Base-by-base conservation (phyloP, 2,113 vertebrate species). In the Alouatta palliata region DNA sequence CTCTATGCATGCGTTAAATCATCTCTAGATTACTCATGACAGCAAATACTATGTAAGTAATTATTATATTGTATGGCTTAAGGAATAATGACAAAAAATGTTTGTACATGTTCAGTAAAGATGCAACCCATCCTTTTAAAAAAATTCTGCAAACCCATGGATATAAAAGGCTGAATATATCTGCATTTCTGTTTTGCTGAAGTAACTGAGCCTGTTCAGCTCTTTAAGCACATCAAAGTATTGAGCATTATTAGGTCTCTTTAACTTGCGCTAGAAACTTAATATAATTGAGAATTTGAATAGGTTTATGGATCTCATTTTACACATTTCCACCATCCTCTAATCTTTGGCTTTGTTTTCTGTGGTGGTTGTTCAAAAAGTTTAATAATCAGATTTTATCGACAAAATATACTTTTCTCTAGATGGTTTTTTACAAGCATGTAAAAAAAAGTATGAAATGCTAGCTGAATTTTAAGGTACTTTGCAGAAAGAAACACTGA, bases 371-470 rank as follows among this genome's bases (percentile, higher is more conserved):
- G 16, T 89, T 96, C 87, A 43, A 77, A 96, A 87, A 86, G 43
- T 87, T 91, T 97, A 96, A 94, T 81, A 91, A 97, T 84, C 35
- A 96, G 17, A 83, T 80, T 91, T 45, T 17, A 85, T 35, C 14
- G 23, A 90, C 30, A 81, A 76, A 20, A 73, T 90, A 75, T 81
- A 87, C 8, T 82, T 96, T 94, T 85, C 77, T 58, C 66, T 92
- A 54, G 76, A 80, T 94, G 61, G 19, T 93, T 90, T 75, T 86
- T 92, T 95, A 71, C n/a, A 95, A 91, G n/a, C 4, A 82, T 90
- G 5, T 89, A 70, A 47, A 91, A 96, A 76, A 87, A 92, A 16
- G 27, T 84, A 94, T 82, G 52, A 97, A 97, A 92, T 97, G 27
- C 16, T 32, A 75, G 17, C 21, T 95, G 80, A 95, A 92, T 88